A percentile compares a stretch with the other conserved stretches of the same genome.
These are phyloP conservation scores for Amazona ochrocephala DNA, from an alignment of 2,797 vertebrate species.

Conservation along the genomic window DNA sequence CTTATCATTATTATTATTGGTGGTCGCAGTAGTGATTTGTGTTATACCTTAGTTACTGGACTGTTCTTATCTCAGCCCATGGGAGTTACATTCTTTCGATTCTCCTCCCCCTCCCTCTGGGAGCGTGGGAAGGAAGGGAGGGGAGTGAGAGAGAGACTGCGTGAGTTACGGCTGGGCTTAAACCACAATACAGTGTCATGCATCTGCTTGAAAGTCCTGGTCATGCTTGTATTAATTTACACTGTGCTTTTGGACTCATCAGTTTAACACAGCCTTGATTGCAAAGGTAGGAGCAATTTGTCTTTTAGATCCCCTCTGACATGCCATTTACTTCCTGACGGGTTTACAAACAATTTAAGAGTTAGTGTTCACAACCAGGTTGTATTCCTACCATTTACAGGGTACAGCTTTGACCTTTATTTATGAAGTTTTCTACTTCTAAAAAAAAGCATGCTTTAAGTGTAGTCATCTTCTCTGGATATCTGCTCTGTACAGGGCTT, in stretches of 20 bases:
- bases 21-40: no score
- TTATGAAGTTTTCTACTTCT: not conserved
- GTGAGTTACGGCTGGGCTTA: no score
- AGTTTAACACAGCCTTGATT: conserved; percentile 15
- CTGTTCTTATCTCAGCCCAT: no score
- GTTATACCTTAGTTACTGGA: no score
- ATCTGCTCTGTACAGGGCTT: not conserved
- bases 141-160: no score
- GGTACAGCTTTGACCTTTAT: not conserved
- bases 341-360: conserved; percentile 32
- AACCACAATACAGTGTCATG: not conserved
- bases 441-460: accelerated
- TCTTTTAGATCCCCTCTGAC: conserved; percentile 26
- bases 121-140: no score
- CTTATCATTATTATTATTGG: no score
- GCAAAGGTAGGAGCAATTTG: conserved; percentile 6
- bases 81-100: no score
- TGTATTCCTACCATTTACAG: not conserved
- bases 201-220: not conserved
- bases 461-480: not conserved
- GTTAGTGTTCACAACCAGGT: not conserved
- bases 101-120: no score
- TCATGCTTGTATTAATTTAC: conserved; percentile 20
- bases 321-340: conserved; percentile 47
- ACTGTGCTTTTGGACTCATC: not conserved